phyloP scores from a whole-genome alignment of 2,888 invertebrate species.

The Caenorhabditis sp. region DNA sequence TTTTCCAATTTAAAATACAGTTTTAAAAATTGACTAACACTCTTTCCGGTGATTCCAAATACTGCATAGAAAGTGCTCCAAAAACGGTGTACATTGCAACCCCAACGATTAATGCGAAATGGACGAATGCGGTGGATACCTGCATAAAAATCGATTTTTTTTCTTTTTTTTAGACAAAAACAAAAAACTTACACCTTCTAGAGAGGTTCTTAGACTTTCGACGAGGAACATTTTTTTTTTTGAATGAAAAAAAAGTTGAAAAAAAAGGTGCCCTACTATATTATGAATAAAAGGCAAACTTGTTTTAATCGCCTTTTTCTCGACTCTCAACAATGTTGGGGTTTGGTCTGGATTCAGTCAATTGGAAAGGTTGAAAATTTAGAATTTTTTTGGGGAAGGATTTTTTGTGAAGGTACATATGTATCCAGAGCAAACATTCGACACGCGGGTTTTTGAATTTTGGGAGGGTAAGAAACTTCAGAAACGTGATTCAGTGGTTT shows the following conservation, averaged over 20 bases:
- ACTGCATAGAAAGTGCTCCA: conserved; percentile 63
- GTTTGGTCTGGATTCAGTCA: not conserved
- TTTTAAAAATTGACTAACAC: too few species aligned
- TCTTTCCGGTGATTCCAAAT: conserved; percentile 54
- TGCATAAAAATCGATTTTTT: conserved; percentile 21
- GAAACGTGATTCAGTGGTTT: too few species aligned
- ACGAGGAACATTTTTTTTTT: conserved; percentile 44
- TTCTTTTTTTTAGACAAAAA: not conserved
- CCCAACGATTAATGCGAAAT: conserved; percentile 57
- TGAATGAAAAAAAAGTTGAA: conserved; percentile 4
- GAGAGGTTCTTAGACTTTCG: conserved; percentile 39
- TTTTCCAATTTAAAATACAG: too few species aligned
- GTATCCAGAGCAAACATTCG: too few species aligned
- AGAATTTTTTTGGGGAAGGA: not conserved
- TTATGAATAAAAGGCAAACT: not conserved
- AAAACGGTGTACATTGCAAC: conserved; percentile 62
- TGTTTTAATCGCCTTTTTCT: not conserved
- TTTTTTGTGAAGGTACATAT: too few species aligned
- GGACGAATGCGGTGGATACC: conserved; percentile 64
- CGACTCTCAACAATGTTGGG: not conserved
- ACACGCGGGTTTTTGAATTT: too few species aligned
- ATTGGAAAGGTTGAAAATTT: not conserved
- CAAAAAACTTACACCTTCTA: conserved; percentile 29
- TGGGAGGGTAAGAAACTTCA: too few species aligned
- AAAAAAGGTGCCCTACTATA: not conserved